These are phyloP conservation scores for Bembecia ichneumoniformis DNA, from an alignment of 2,888 invertebrate genomes.

Conservation along the genomic window DNA sequence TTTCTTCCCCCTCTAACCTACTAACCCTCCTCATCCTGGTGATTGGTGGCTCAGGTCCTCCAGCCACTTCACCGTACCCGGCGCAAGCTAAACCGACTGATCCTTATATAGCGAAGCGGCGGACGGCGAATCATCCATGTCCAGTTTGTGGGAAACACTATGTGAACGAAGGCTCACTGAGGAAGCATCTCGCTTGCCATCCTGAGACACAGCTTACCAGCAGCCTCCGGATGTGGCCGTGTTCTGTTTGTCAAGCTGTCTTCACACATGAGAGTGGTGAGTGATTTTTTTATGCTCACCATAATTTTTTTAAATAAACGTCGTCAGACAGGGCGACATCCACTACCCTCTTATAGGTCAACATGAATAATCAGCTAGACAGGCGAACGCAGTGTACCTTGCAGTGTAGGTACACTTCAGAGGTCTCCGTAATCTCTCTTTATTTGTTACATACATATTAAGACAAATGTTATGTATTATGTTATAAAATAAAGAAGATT, in stretches of 20 bases:
- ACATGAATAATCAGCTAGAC: no score
- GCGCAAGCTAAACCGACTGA: slow-evolving; percentile 75
- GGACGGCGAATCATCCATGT: slow-evolving; percentile 95
- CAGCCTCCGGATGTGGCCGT: slow-evolving; percentile 95
- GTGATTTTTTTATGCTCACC: slow-evolving; percentile 16
- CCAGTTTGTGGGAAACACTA: slow-evolving; percentile 96
- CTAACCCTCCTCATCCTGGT: slow-evolving; percentile 66
- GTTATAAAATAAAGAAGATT: no score
- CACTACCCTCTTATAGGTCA: no score
- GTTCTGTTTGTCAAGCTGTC: slow-evolving; percentile 94
- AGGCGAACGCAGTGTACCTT: no score
- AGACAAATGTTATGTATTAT: no score
- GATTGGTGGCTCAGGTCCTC: slow-evolving; percentile 67
- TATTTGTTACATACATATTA: no score
- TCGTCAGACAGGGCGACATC: neutral
- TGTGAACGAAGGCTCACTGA: slow-evolving; percentile 92
- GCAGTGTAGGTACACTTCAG: no score
- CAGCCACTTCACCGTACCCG: slow-evolving; percentile 75
- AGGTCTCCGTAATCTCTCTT: no score
- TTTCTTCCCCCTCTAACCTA: slow-evolving; percentile 46
- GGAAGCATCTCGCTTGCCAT: slow-evolving; percentile 94
- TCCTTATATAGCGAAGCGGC: slow-evolving; percentile 92
- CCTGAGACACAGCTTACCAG: slow-evolving; percentile 92
- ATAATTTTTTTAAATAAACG: neutral
- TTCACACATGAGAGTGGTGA: slow-evolving; percentile 95